These are phyloP conservation scores for Pocillopora grandis DNA, from an alignment of 92 coral and sea anemone genomes.

Conservation along the genomic window DNA sequence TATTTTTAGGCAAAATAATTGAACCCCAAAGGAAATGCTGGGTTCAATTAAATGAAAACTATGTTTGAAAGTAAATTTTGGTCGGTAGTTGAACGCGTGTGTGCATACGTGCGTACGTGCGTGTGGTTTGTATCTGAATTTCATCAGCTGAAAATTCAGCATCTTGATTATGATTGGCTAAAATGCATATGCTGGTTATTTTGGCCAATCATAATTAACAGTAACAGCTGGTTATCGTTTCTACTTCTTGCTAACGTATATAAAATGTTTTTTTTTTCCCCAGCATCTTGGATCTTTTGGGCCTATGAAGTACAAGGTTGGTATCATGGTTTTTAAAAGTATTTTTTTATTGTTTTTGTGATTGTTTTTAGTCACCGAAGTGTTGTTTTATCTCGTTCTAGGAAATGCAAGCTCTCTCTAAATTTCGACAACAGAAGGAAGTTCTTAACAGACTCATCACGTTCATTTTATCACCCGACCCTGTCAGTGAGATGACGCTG, in stretches of 20 bases:
- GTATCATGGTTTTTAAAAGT: background rate
- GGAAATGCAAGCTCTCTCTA: slow-evolving; percentile 82
- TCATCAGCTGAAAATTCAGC: background rate
- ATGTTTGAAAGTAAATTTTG: too few species aligned
- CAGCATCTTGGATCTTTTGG: slow-evolving; percentile 96
- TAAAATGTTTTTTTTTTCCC: background rate
- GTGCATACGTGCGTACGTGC: too few species aligned
- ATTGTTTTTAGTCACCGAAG: background rate
- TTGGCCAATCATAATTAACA: too few species aligned
- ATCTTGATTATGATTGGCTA: background rate
- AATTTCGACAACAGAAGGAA: slow-evolving; percentile 82
- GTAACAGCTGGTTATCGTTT: too few species aligned
- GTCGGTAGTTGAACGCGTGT: too few species aligned
- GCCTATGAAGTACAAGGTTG: slow-evolving; percentile 92
- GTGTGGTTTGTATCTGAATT: too few species aligned
- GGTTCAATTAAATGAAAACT: too few species aligned
- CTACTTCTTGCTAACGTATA: background rate
- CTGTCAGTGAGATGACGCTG: slow-evolving; percentile 56
- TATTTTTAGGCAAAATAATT: too few species aligned
- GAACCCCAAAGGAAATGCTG: too few species aligned
- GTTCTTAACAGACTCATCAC: slow-evolving; percentile 75
- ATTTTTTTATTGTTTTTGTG: background rate
- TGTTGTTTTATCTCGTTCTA: slow-evolving; percentile 5
- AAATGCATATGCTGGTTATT: background rate
- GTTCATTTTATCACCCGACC: slow-evolving; percentile 63